These are phyloP conservation scores for Platypus cylindrus DNA, from an alignment of 2,888 invertebrate genomes.

Conservation along the genomic window DNA sequence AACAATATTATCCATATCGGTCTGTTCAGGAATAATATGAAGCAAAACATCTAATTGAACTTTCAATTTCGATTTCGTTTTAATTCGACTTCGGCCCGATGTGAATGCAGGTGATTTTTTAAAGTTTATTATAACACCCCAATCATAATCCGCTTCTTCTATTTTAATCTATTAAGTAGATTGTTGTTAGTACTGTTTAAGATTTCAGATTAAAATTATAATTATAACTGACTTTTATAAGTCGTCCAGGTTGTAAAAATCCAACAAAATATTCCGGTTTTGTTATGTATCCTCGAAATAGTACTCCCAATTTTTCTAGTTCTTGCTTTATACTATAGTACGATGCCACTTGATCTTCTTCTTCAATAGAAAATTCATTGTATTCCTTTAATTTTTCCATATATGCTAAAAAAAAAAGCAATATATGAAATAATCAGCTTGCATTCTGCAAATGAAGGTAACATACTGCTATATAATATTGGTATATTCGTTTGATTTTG, in stretches of 20 bases:
- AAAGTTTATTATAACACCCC: constrained; percentile 93
- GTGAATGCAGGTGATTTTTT: constrained; percentile 37
- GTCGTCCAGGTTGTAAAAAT: constrained; percentile 86
- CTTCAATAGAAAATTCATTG: constrained; percentile 49
- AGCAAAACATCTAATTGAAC: constrained; percentile 76
- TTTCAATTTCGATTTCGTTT: constrained; percentile 39
- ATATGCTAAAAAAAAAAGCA: constrained; percentile 41
- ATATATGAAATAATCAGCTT: too few species aligned
- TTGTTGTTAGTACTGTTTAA: background rate
- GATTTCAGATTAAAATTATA: too few species aligned
- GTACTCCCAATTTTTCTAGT: constrained; percentile 56
- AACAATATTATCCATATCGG: constrained; percentile 36
- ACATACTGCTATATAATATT: constrained; percentile 69
- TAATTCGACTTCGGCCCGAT: constrained; percentile 19
- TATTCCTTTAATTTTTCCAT: constrained; percentile 53
- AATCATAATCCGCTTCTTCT: constrained; percentile 79
- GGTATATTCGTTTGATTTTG: constrained; percentile 96
- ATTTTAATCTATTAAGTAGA: constrained; percentile 50
- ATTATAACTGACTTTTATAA: constrained; percentile 60
- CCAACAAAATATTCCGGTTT: constrained; percentile 82
- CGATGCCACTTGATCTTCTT: constrained; percentile 62
- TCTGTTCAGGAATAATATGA: constrained; percentile 56
- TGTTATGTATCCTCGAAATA: constrained; percentile 69
- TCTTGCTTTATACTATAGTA: constrained; percentile 81
- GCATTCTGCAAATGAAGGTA: too few species aligned